phyloP scores from a whole-genome alignment of 2,113 vertebrate species.

The Promerops cafer region DNA sequence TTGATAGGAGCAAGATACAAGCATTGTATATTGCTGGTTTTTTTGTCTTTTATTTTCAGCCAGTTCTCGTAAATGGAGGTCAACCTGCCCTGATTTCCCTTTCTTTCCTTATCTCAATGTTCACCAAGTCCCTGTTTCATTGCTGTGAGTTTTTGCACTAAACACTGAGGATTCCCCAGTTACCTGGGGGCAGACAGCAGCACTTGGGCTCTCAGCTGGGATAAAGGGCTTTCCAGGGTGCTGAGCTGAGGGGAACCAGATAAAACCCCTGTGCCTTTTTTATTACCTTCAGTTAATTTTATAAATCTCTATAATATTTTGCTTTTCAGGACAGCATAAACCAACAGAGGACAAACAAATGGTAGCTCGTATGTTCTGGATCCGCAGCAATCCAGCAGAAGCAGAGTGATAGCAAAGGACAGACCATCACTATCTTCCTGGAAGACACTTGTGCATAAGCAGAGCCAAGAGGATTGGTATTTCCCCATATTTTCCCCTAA shows the following conservation, averaged over 20 bases:
- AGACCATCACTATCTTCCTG: accelerated
- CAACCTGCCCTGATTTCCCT: background rate
- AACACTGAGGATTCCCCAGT: background rate
- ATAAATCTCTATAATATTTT: background rate
- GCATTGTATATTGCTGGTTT: background rate
- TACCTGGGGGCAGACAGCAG: background rate
- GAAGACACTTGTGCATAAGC: background rate
- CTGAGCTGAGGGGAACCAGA: background rate
- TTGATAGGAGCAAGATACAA: background rate
- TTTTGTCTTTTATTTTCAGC: background rate
- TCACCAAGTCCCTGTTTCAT: background rate
- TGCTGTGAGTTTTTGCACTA: background rate
- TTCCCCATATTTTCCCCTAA: background rate
- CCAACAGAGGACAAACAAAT: background rate
- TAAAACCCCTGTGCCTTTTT: background rate
- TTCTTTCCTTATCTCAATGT: background rate
- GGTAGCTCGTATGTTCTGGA: accelerated
- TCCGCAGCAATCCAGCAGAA: background rate
- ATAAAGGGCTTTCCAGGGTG: background rate
- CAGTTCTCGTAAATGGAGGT: background rate
- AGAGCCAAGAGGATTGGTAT: background rate
- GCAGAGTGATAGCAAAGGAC: background rate
- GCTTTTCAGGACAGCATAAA: background rate
- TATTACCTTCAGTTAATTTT: background rate
- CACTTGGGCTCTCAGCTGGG: background rate